Evolutionary conservation across 2,888 invertebrate genomes (phyloP).

Genomic region (Pachydiplax longipennis): DNA sequence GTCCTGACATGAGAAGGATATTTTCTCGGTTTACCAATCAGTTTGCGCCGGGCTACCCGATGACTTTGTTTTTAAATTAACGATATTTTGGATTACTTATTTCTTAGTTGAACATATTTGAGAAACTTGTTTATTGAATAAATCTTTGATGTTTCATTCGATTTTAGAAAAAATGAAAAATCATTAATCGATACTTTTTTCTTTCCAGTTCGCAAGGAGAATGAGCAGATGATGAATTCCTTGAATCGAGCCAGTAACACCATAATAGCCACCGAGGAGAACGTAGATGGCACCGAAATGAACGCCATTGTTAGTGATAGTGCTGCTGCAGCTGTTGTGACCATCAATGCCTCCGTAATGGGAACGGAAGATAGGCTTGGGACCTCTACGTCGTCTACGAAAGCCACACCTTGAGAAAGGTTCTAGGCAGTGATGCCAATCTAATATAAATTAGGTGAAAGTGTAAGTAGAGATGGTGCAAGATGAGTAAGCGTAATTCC

Average conservation of each 20-base stretch:
- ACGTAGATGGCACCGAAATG: slow-evolving; percentile 17
- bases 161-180: no score
- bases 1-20: no score
- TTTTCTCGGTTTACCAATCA: no score
- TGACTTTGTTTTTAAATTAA: no score
- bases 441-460: slow-evolving; percentile 8
- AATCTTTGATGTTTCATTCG: no score
- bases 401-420: slow-evolving; percentile 30
- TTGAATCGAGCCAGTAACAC: slow-evolving; percentile 62
- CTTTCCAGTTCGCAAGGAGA: slow-evolving; percentile 81
- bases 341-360: slow-evolving; percentile 18
- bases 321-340: slow-evolving; percentile 29
- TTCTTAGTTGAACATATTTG: no score
- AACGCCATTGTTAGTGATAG: slow-evolving; percentile 15
- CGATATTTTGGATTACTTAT: no score
- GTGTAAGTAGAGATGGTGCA: slow-evolving; percentile 34
- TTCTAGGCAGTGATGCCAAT: slow-evolving; percentile 32
- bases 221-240: slow-evolving; percentile 85
- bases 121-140: no score
- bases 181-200: neutral
- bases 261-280: slow-evolving; percentile 8
- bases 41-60: no score
- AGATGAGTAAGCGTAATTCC: slow-evolving; percentile 22
- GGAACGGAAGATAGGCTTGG: slow-evolving; percentile 19
- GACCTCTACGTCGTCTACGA: slow-evolving; percentile 10